A percentile compares a stretch with the other conserved stretches of the same genome.
These are phyloP conservation scores for Melanotaenia duboulayi DNA, from an alignment of 2,113 vertebrate species.

Conservation along the genomic window DNA sequence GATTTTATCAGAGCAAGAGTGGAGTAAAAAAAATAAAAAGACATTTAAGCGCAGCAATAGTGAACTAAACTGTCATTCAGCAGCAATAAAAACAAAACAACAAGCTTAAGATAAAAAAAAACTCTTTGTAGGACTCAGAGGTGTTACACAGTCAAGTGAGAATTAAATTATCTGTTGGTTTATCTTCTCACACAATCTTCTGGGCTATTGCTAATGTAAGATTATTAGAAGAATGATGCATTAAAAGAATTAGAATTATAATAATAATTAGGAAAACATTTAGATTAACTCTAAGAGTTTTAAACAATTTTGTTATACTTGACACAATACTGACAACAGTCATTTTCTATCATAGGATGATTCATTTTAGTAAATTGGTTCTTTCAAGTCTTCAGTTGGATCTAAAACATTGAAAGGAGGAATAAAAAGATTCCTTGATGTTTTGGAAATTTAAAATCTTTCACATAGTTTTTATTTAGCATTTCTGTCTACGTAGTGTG, in stretches of 20 bases:
- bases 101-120: not conserved
- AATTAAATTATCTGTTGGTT: not conserved
- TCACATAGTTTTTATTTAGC: constrained; percentile 24
- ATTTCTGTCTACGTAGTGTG: constrained; percentile 43
- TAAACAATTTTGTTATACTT: no score
- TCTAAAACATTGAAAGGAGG: constrained; percentile 2
- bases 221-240: no score
- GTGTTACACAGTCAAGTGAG: not conserved
- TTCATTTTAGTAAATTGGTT: not conserved
- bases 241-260: no score
- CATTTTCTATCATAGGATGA: not conserved
- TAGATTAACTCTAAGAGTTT: no score
- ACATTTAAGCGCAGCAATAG: not conserved
- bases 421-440: not conserved
- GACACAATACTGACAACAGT: not conserved
- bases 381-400: constrained; percentile 2
- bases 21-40: constrained; percentile 1
- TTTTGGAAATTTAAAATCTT: constrained; percentile 26
- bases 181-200: not conserved
- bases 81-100: constrained; percentile 12
- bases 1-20: constrained; percentile 8
- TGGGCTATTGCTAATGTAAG: no score
- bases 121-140: not conserved
- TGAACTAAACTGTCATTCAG: constrained; percentile 1
- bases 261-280: no score